phyloP scores from a whole-genome alignment of 2,797 vertebrate genomes.

The Yasuhikotakia modesta region DNA sequence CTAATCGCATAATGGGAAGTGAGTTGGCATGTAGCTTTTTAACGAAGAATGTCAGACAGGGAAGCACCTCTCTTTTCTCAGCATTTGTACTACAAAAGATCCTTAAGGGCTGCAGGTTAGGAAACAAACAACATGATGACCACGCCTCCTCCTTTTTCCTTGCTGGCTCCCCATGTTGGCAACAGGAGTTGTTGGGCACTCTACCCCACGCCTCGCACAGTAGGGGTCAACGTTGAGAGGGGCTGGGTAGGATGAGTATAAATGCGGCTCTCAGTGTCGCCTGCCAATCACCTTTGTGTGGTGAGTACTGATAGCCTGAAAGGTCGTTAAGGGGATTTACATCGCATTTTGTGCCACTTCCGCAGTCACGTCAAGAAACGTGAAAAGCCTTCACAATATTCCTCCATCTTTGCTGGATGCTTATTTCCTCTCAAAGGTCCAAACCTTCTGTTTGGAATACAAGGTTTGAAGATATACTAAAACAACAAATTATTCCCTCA shows the following conservation, averaged over 20 bases:
- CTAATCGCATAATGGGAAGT: slow-evolving; percentile 67
- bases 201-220: slow-evolving; percentile 82
- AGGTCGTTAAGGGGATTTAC: slow-evolving; percentile 82
- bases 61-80: slow-evolving; percentile 76
- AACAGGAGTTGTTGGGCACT: slow-evolving; percentile 77
- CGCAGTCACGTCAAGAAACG: slow-evolving; percentile 65
- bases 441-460: slow-evolving; percentile 29
- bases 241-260: slow-evolving; percentile 73
- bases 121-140: slow-evolving; percentile 81
- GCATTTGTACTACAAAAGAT: slow-evolving; percentile 72
- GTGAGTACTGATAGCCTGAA: slow-evolving; percentile 74
- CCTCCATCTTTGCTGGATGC: slow-evolving; percentile 22
- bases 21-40: slow-evolving; percentile 66
- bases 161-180: slow-evolving; percentile 75
- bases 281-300: slow-evolving; percentile 83
- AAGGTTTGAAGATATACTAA: slow-evolving; percentile 10
- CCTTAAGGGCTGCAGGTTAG: slow-evolving; percentile 73
- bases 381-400: slow-evolving; percentile 65
- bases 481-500: neutral
- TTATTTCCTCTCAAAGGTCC: slow-evolving; percentile 50
- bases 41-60: slow-evolving; percentile 76
- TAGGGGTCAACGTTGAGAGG: slow-evolving; percentile 80
- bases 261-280: slow-evolving; percentile 75
- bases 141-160: slow-evolving; percentile 66
- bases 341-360: slow-evolving; percentile 79